phyloP scores from a whole-genome alignment of 2,888 invertebrate genomes.

The Sisyra nigra region DNA sequence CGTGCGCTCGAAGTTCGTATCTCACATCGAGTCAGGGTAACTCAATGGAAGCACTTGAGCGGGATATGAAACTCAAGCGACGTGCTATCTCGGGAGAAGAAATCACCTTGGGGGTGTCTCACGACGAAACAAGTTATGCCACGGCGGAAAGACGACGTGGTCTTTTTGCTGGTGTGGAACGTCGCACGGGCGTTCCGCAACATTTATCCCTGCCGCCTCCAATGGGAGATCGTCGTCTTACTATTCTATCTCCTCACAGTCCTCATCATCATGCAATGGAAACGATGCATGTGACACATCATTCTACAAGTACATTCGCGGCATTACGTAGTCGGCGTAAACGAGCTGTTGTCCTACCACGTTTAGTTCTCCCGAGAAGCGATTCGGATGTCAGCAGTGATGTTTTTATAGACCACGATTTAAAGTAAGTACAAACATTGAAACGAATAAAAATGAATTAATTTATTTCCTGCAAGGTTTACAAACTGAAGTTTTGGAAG shows the following conservation, averaged over 20 bases:
- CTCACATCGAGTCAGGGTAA: conserved; percentile 42
- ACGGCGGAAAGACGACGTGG: conserved; percentile 50
- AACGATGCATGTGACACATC: conserved; percentile 46
- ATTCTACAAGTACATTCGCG: conserved; percentile 31
- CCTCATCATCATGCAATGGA: conserved; percentile 38
- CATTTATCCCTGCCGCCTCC: conserved; percentile 56
- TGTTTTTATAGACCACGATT: conserved; percentile 39
- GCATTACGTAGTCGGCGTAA: conserved; percentile 45
- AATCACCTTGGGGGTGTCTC: conserved; percentile 21
- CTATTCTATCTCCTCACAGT: conserved; percentile 65
- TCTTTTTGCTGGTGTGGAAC: conserved; percentile 48
- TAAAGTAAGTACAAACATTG: conserved; percentile 35
- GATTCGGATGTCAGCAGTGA: conserved; percentile 56
- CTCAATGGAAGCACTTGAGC: conserved; percentile 40
- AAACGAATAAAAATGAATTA: neutral
- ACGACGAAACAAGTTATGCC: conserved; percentile 27
- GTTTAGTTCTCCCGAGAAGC: conserved; percentile 57
- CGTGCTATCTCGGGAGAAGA: conserved; percentile 46
- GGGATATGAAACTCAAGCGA: conserved; percentile 36
- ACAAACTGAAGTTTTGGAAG: neutral
- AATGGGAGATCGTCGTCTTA: conserved; percentile 44
- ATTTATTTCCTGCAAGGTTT: neutral
- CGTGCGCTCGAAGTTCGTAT: conserved; percentile 41
- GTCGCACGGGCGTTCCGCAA: conserved; percentile 37
- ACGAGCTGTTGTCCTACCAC: conserved; percentile 56